phyloP scores from a whole-genome alignment of 2,888 invertebrate genomes.

The Leucoma salicis region DNA sequence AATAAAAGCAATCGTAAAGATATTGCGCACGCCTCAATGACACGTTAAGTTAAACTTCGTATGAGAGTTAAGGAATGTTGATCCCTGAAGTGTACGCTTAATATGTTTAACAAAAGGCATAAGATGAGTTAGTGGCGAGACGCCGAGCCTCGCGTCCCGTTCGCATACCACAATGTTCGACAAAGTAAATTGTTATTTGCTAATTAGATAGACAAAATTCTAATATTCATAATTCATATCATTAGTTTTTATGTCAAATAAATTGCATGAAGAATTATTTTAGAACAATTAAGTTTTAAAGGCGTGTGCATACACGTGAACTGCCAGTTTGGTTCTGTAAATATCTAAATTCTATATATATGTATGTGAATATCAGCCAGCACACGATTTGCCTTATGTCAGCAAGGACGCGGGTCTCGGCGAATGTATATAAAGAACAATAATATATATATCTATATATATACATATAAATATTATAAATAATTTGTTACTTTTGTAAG shows the following conservation, averaged over 20 bases:
- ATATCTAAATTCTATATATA: conserved; percentile 59
- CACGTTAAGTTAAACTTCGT: conserved; percentile 55
- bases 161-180: conserved; percentile 41
- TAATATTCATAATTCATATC: conserved; percentile 81
- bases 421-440: conserved; percentile 75
- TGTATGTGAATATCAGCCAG: conserved; percentile 58
- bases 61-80: conserved; percentile 46
- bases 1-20: conserved; percentile 40
- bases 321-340: conserved; percentile 74
- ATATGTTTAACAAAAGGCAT: conserved; percentile 48
- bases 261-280: conserved; percentile 54
- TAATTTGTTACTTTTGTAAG: conserved; percentile 77
- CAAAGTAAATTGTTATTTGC: conserved; percentile 55
- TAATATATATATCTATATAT: conserved; percentile 59
- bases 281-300: conserved; percentile 52
- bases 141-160: conserved; percentile 46
- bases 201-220: conserved; percentile 78
- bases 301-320: conserved; percentile 61
- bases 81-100: conserved; percentile 57
- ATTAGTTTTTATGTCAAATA: conserved; percentile 79
- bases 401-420: conserved; percentile 63
- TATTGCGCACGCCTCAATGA: conserved; percentile 42
- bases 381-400: conserved; percentile 65
- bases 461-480: conserved; percentile 52
- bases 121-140: conserved; percentile 37